A percentile compares a stretch with the other conserved stretches of the same genome.
Evolutionary conservation across 2,888 invertebrate genomes (phyloP).

Genomic region (Nymphalis urticae): DNA sequence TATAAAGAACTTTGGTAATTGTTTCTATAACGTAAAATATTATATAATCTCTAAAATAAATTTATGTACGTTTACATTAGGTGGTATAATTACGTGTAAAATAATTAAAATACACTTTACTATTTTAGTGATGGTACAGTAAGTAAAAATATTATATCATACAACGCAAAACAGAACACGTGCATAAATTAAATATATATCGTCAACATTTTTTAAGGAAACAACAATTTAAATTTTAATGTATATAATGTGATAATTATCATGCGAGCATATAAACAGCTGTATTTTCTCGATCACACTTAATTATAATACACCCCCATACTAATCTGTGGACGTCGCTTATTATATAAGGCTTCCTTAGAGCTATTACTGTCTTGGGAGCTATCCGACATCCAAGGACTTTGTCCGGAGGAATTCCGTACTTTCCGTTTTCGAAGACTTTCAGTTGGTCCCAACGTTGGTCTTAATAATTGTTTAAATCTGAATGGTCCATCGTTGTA

Average conservation of each 20-base stretch:
- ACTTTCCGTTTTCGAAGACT: constrained; percentile 85
- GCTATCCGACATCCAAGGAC: constrained; percentile 77
- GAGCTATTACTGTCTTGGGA: constrained; percentile 73
- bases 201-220: too few relatives aligned
- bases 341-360: constrained; percentile 65
- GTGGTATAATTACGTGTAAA: constrained; percentile 3
- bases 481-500: constrained; percentile 85
- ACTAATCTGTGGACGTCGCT: constrained; percentile 74
- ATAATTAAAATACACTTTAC: background rate
- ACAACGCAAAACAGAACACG: background rate
- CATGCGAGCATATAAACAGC: too few relatives aligned
- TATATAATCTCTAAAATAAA: constrained; percentile 22
- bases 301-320: constrained; percentile 76
- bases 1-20: constrained; percentile 34
- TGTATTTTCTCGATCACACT: background rate
- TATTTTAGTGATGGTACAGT: background rate
- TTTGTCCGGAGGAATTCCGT: constrained; percentile 66
- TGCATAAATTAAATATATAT: background rate
- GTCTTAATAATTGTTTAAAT: constrained; percentile 84
- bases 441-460: constrained; percentile 85
- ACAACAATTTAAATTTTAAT: too few relatives aligned
- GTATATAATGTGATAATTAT: too few relatives aligned
- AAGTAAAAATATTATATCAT: background rate
- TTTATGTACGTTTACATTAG: background rate
- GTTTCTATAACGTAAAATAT: constrained; percentile 26